These are phyloP conservation scores for Lithophane ornitopus DNA, from an alignment of 2,888 invertebrate species.

Conservation along the genomic window DNA sequence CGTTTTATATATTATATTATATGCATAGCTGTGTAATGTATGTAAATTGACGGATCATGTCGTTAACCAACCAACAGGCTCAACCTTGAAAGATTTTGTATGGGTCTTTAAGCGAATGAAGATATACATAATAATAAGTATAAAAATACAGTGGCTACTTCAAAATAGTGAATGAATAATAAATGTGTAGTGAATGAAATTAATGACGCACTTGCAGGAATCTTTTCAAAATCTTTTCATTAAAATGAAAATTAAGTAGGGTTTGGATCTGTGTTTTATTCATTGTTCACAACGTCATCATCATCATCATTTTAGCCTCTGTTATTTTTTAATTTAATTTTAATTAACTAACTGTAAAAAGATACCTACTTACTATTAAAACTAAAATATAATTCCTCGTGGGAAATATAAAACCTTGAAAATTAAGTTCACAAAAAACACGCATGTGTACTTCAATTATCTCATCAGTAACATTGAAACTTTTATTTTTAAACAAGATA, in stretches of 20 bases:
- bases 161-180: slow-evolving; percentile 3
- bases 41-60: slow-evolving; percentile 66
- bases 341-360: neutral
- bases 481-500: too few relatives aligned
- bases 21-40: slow-evolving; percentile 54
- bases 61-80: slow-evolving; percentile 34
- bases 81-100: slow-evolving; percentile 58
- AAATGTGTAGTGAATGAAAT: slow-evolving; percentile 9
- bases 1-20: slow-evolving; percentile 3
- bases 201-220: slow-evolving; percentile 4
- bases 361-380: neutral
- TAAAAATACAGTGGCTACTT: slow-evolving; percentile 21
- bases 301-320: too few relatives aligned
- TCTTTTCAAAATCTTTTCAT: neutral
- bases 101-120: slow-evolving; percentile 33
- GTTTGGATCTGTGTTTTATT: neutral
- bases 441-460: slow-evolving; percentile 26
- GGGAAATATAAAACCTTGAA: slow-evolving; percentile 45
- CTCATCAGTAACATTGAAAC: neutral
- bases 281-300: neutral
- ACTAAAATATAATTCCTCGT: slow-evolving; percentile 23
- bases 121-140: slow-evolving; percentile 19
- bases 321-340: neutral
- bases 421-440: slow-evolving; percentile 24
- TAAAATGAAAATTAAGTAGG: neutral